These are phyloP conservation scores for Tragelaphus scriptus DNA, from an alignment of 2,113 vertebrate genomes.

Conservation along the genomic window DNA sequence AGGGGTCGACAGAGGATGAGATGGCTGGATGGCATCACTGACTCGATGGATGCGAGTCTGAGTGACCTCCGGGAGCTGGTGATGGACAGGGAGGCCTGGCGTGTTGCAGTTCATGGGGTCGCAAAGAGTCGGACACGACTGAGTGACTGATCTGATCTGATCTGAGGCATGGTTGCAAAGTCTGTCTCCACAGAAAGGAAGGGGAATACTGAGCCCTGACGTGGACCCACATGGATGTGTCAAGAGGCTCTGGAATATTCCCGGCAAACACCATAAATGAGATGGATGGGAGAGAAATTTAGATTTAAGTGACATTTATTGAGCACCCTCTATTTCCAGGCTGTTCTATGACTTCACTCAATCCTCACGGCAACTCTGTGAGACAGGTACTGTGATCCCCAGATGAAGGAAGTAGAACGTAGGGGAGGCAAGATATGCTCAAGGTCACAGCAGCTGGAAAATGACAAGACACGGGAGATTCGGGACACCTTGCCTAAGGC, in stretches of 20 bases:
- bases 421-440: background rate
- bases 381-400: constrained; percentile 21
- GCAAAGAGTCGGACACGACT: too few species aligned
- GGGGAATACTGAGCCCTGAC: background rate
- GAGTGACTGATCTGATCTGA: too few species aligned
- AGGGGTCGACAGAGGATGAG: too few species aligned
- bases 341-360: constrained; percentile 1
- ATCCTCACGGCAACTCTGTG: background rate
- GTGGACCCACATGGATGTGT: background rate
- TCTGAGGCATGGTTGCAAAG: background rate
- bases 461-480: background rate
- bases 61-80: too few species aligned
- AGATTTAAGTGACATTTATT: constrained; percentile 46
- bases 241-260: constrained; percentile 15
- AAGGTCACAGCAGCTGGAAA: constrained; percentile 33
- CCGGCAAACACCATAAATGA: background rate
- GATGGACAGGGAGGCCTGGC: too few species aligned
- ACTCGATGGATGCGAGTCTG: too few species aligned
- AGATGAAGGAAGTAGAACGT: background rate
- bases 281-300: constrained; percentile 29
- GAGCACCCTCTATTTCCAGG: constrained; percentile 34
- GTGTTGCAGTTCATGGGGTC: too few species aligned
- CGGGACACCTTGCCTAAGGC: background rate
- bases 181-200: background rate
- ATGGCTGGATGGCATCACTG: too few species aligned